Percentiles rank a stretch among this genome's conserved stretches.
These are phyloP conservation scores for Sterrhoptilus dennistouni DNA, from an alignment of 2,113 vertebrate species.

Conservation along the genomic window DNA sequence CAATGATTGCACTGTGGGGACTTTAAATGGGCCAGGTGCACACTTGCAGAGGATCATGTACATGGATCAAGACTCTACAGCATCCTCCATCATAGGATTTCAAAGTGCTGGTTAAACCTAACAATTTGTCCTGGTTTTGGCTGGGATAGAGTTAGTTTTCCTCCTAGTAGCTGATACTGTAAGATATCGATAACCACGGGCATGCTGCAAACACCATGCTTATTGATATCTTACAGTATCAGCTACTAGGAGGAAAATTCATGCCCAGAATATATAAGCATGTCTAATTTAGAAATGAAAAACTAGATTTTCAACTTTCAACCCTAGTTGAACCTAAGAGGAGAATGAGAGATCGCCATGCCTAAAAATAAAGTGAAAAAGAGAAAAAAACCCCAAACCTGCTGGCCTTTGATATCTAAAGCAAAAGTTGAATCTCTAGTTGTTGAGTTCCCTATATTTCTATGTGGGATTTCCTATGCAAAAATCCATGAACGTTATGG, in stretches of 20 bases:
- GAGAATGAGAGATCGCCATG: background rate
- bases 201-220: background rate
- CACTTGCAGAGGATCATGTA: background rate
- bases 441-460: background rate
- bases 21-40: background rate
- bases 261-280: background rate
- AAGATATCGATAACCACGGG: background rate
- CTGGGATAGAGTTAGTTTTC: background rate
- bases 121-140: background rate
- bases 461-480: background rate
- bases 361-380: background rate
- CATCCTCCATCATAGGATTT: background rate
- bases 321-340: background rate
- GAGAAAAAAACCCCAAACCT: rapidly evolving
- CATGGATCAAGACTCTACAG: background rate
- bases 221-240: background rate
- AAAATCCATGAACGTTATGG: background rate
- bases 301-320: background rate
- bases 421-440: background rate
- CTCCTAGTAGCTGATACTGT: background rate
- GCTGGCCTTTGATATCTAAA: background rate
- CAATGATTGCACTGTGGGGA: background rate
- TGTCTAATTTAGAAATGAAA: background rate
- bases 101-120: background rate
- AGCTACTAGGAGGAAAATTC: background rate